Percentiles rank a stretch among this genome's conserved stretches.
Evolutionary conservation across 2,888 invertebrate species (phyloP).

Genomic region (Euspilapteryx auroguttella): DNA sequence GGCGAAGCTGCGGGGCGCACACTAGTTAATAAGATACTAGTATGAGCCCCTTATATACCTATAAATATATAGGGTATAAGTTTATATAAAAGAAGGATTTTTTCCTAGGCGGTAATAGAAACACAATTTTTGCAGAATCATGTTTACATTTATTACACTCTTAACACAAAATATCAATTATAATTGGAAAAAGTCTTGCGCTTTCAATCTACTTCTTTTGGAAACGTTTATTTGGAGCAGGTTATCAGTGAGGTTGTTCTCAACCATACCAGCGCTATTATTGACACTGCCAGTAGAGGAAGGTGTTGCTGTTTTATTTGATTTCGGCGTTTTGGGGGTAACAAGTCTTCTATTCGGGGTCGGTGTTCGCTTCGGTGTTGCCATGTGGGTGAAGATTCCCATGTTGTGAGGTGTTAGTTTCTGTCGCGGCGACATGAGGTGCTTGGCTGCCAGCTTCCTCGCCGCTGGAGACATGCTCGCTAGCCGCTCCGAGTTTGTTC

Average conservation of each 20-base stretch:
- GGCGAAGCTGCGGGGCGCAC: no score
- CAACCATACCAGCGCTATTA: conserved; percentile 15
- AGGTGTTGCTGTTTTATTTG: conserved; percentile 10
- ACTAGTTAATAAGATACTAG: no score
- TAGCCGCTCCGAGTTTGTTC: conserved; percentile 75
- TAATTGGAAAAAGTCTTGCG: conserved; percentile 75
- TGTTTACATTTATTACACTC: no score
- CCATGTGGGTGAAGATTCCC: conserved; percentile 27
- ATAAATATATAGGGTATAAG: no score
- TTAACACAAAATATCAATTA: neutral
- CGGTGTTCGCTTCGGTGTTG: conserved; percentile 15
- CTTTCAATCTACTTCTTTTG: conserved; percentile 72
- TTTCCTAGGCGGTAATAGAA: no score
- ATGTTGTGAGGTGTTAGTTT: conserved; percentile 39
- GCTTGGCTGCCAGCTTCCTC: conserved; percentile 74
- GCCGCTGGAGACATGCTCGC: conserved; percentile 96
- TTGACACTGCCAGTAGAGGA: conserved; percentile 8
- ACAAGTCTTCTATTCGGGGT: conserved; percentile 19
- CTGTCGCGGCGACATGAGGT: conserved; percentile 44
- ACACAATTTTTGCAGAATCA: no score
- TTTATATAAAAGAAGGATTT: no score
- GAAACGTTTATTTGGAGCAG: conserved; percentile 78
- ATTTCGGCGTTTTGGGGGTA: conserved; percentile 15
- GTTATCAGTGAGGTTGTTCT: conserved; percentile 76
- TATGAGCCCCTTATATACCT: no score